phyloP scores from a whole-genome alignment of 2,797 vertebrate genomes.

The Neomorphus geoffroyi region DNA sequence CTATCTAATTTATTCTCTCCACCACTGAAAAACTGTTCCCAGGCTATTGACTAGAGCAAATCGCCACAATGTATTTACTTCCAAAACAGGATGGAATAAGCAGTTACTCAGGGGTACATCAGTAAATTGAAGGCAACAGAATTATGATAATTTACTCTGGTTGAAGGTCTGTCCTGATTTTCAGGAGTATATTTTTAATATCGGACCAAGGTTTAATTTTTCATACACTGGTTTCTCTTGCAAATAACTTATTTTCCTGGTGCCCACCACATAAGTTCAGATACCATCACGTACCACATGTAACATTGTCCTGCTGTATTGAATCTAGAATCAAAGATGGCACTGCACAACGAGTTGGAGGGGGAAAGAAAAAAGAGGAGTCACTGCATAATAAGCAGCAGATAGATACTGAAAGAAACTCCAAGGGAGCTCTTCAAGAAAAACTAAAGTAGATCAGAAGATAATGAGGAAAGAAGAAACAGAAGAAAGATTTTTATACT shows the following conservation, averaged over 20 bases:
- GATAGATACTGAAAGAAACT: background rate
- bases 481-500: background rate
- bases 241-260: background rate
- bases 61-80: background rate
- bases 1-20: background rate
- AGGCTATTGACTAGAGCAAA: background rate
- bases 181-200: background rate
- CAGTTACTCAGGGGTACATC: background rate
- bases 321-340: background rate
- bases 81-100: background rate
- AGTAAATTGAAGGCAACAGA: background rate
- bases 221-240: background rate
- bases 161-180: background rate
- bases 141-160: background rate
- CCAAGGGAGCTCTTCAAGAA: background rate
- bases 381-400: background rate
- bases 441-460: background rate
- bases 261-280: background rate
- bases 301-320: background rate
- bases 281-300: background rate
- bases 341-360: background rate
- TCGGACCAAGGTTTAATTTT: background rate
- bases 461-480: background rate
- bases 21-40: background rate
- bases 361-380: background rate